These are phyloP conservation scores for Meloe dianella DNA, from an alignment of 2,888 invertebrate genomes.

Conservation along the genomic window DNA sequence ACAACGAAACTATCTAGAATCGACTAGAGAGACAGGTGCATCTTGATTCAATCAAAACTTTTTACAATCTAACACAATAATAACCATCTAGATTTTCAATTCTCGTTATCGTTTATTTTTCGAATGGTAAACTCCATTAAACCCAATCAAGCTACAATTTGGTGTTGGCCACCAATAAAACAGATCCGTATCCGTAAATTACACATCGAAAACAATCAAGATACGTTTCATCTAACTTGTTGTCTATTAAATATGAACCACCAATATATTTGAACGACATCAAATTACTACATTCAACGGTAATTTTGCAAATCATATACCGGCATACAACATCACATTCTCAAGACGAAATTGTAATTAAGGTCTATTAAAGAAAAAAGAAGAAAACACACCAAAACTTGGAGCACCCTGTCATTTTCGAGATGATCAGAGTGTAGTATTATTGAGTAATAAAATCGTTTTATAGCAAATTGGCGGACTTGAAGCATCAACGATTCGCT, in stretches of 20 bases:
- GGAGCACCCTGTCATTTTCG: slow-evolving; percentile 30
- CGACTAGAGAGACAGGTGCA: not conserved
- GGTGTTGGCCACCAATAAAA: not conserved
- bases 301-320: slow-evolving; percentile 10
- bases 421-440: slow-evolving; percentile 32
- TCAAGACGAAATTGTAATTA: not conserved
- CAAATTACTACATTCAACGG: not conserved
- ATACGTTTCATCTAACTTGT: not conserved
- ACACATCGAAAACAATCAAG: not conserved
- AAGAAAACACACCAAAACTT: not conserved
- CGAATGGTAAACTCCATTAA: not conserved
- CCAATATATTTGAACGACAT: not conserved
- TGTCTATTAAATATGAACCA: not conserved
- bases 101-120: no score
- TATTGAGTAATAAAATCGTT: slow-evolving; percentile 44
- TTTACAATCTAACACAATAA: not conserved
- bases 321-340: not conserved
- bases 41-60: not conserved
- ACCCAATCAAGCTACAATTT: not conserved
- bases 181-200: not conserved
- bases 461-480: slow-evolving; percentile 33
- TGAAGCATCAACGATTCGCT: not conserved
- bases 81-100: not conserved
- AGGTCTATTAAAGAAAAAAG: no score
- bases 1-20: not conserved